phyloP scores from a whole-genome alignment of 2,113 vertebrate species.

The Siniperca chuatsi region DNA sequence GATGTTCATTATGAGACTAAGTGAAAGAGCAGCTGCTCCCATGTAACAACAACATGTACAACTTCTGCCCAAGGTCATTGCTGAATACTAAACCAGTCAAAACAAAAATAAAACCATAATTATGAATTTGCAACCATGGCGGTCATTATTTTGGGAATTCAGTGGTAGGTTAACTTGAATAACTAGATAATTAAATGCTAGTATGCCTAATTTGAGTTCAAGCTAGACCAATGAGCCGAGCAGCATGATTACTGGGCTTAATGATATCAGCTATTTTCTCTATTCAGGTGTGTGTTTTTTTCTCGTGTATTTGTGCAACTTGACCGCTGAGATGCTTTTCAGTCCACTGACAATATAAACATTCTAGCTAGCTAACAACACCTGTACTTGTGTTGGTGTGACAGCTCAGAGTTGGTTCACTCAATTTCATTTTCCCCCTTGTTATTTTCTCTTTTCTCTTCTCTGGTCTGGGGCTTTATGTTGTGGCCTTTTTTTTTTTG shows the following conservation, averaged over 20 bases:
- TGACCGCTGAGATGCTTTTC: not conserved
- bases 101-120: not conserved
- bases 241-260: not conserved
- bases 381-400: not conserved
- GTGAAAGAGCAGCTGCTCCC: slow-evolving; percentile 26
- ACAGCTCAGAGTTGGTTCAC: not conserved
- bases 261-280: not conserved
- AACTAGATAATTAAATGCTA: not conserved
- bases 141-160: not conserved
- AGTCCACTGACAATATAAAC: not conserved
- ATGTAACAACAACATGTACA: not conserved
- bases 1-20: not conserved
- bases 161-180: not conserved
- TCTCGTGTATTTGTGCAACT: not conserved
- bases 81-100: not conserved
- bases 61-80: not conserved
- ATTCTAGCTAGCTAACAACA: not conserved
- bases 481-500: too few species aligned
- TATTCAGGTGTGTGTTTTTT: not conserved
- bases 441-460: too few species aligned
- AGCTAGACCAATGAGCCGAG: not conserved
- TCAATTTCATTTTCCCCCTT: not conserved
- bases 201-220: not conserved
- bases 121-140: not conserved
- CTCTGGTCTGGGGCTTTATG: not conserved